A percentile compares a stretch with the other conserved stretches of the same genome.
Conservation (phyloP, 1,140 invertebrate genomes). For the Bilobella aurantiaca region DNA sequence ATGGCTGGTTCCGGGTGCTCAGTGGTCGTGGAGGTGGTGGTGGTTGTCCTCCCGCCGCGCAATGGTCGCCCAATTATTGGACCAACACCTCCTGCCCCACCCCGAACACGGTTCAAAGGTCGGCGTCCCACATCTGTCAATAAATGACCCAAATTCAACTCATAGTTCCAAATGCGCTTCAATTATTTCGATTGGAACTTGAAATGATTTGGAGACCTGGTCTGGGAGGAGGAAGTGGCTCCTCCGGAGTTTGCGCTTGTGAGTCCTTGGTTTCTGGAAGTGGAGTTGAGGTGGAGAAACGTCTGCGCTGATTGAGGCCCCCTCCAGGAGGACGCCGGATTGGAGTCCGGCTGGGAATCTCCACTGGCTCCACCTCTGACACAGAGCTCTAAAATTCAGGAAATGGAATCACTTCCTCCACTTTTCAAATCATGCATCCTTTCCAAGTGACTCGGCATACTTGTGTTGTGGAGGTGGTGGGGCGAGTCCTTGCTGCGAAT, state of each 20-base stretch:
- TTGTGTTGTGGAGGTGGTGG: constrained; percentile 20
- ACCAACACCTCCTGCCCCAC: neutral
- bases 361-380: neutral
- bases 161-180: neutral
- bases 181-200: no score
- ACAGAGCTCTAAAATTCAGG: neutral
- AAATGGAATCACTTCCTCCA: neutral
- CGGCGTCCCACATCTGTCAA: neutral
- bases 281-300: constrained; percentile 1
- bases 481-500: constrained; percentile 22
- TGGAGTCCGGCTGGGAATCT: neutral
- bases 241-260: no score
- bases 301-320: neutral
- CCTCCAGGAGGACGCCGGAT: neutral
- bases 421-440: no score
- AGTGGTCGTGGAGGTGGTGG: constrained; percentile 16
- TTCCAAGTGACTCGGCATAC: constrained; percentile 12
- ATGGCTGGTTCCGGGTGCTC: neutral
- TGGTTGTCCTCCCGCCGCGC: constrained; percentile 12
- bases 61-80: constrained; percentile 7
- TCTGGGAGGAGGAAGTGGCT: no score
- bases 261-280: neutral
- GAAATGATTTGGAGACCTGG: no score
- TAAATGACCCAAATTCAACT: neutral
- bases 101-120: neutral